Percentiles rank a stretch among this genome's conserved stretches.
Evolutionary conservation across 1,140 invertebrate species (phyloP).

Genomic region (Adoxophyes honmai): DNA sequence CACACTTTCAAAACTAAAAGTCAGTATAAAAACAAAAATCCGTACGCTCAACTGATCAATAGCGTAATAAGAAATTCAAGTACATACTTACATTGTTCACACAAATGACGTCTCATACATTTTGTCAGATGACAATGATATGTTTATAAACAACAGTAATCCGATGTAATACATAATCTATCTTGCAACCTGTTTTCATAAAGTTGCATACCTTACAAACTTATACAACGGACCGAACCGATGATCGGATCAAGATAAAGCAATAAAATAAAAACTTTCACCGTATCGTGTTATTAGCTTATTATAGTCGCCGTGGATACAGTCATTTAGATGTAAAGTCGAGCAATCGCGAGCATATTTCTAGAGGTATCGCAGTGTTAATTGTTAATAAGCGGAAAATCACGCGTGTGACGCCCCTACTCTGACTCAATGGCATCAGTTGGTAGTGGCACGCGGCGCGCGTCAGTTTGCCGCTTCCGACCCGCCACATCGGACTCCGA

Average conservation of each 20-base stretch:
- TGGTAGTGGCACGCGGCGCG: slow-evolving; percentile 38
- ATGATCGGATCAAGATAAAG: not conserved
- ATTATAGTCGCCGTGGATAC: not conserved
- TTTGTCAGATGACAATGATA: no score
- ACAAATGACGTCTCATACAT: no score
- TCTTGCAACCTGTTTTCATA: no score
- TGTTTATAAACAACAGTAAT: no score
- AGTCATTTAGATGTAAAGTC: slow-evolving; percentile 3
- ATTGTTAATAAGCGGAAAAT: slow-evolving; percentile 63
- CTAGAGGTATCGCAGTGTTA: slow-evolving; percentile 34
- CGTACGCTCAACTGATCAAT: no score
- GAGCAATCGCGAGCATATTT: slow-evolving; percentile 29
- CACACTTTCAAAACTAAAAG: no score
- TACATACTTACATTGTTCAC: no score
- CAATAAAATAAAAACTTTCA: not conserved
- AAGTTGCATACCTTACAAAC: no score
- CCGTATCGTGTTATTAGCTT: not conserved
- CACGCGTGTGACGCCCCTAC: slow-evolving; percentile 59
- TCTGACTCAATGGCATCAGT: slow-evolving; percentile 42
- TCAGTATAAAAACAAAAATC: no score
- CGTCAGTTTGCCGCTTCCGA: slow-evolving; percentile 64
- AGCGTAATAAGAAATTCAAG: no score
- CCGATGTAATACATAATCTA: no score
- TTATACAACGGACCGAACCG: no score
- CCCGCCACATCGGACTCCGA: slow-evolving; percentile 43